These are phyloP conservation scores for Fopius arisanus DNA, from an alignment of 1,140 invertebrate genomes.

Conservation along the genomic window DNA sequence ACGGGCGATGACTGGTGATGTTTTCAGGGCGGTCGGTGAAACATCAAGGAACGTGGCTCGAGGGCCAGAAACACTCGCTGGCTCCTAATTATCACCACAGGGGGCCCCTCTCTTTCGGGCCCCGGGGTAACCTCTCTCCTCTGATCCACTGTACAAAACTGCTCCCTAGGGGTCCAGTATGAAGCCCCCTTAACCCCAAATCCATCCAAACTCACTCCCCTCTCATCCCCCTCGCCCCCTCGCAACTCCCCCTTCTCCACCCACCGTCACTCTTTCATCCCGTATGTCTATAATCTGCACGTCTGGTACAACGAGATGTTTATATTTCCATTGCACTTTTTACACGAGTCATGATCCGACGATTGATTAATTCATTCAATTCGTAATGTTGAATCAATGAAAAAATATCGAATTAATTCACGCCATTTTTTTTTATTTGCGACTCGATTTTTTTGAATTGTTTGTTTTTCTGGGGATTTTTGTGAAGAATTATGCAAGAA, in stretches of 20 bases:
- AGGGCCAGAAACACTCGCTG: conserved; percentile 57
- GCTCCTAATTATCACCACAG: conserved; percentile 57
- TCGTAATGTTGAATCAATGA: background rate
- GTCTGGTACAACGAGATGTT: background rate
- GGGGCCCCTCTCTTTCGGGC: conserved; percentile 50
- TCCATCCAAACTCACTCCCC: conserved; percentile 29
- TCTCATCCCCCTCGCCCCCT: no score
- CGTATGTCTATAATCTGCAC: background rate
- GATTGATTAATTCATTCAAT: conserved; percentile 3
- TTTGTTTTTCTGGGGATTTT: no score
- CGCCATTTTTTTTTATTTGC: background rate
- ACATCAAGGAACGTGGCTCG: conserved; percentile 53
- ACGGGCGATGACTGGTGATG: conserved; percentile 52
- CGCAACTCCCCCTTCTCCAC: conserved; percentile 29
- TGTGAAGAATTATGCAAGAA: no score
- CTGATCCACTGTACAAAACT: conserved; percentile 50
- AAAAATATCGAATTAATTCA: background rate
- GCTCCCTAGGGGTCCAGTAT: conserved; percentile 49
- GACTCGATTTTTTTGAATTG: no score
- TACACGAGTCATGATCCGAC: background rate
- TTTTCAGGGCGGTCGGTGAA: conserved; percentile 54
- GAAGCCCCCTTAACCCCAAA: conserved; percentile 39
- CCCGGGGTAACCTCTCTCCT: conserved; percentile 38
- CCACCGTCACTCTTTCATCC: background rate
- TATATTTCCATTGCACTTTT: conserved; percentile 11